Base-by-base conservation (phyloP, 2,888 invertebrate genomes). In the Stratiomys singularior region DNA sequence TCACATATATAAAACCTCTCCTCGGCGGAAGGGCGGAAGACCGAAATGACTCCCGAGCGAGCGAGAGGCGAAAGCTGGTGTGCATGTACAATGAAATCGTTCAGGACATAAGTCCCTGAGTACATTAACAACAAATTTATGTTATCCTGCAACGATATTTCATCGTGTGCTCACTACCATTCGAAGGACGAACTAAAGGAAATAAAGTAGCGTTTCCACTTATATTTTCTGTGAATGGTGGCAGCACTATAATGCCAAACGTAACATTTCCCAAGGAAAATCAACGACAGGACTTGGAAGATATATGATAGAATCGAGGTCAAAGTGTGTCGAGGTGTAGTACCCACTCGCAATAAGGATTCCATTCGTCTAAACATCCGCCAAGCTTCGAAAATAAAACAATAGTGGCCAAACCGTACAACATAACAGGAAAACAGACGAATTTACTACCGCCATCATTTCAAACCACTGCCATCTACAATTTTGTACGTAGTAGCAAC, bases 111-210 rank as follows among this genome's bases (percentile, higher is more conserved):
- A 74, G 74, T 74, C 74, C 74, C 77, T 71, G 77, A 80, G 80
- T 80, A 80, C 80, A 80, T 80, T 80, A 80, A 80, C 80, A 80
- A 77, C 78, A 78, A 80, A 80, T 80, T 80, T 80, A 80, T 80
- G 78, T 78, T 80, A 80, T 80, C 78, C 80, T 80, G 80, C 78
- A 80, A 78, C 77, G 67, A 80, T 80, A 80, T 78, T 78, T 80
- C 78, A 80, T 80, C 76, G 27, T 58, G 69, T 77, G 47, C 63
- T 74, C 74, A 74, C 74, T 74, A 74, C 74, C 74, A 74, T 74
- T 74, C 58, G 28, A 60, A 69, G 69, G 44, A 7, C 13, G 47
- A 69, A 30, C 46, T 46, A 46, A 63, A 76, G 76, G 76, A 76
- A 76, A 76, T 78, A 78, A 64, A 58, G 72, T 72, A 77, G 77